A percentile compares a stretch with the other conserved stretches of the same genome.
phyloP scores from a whole-genome alignment of 1,140 invertebrate genomes.

The Mylabris phalerata region DNA sequence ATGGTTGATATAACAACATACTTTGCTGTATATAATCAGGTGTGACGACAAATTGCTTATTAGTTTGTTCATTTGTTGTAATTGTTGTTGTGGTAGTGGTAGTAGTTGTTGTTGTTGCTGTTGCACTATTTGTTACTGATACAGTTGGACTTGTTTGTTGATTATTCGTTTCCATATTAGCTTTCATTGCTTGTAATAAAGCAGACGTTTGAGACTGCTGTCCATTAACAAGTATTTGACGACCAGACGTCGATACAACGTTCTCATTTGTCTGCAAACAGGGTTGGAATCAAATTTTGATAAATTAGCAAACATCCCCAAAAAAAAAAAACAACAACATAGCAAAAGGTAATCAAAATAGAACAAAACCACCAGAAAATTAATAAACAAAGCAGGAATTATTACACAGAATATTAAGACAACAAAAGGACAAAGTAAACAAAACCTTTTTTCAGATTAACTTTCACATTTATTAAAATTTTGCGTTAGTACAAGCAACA shows the following conservation, averaged over 20 bases:
- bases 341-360: neutral
- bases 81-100: conserved; percentile 22
- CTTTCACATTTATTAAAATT: too few relatives aligned
- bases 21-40: conserved; percentile 85
- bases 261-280: conserved; percentile 21
- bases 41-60: conserved; percentile 75
- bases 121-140: conserved; percentile 6
- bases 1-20: conserved; percentile 50
- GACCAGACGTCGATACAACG: conserved; percentile 11
- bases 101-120: conserved; percentile 30
- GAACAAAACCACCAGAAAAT: conserved; percentile 1
- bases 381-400: neutral
- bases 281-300: neutral
- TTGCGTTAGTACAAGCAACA: neutral
- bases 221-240: conserved; percentile 39
- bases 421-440: neutral
- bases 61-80: conserved; percentile 36
- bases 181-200: conserved; percentile 37
- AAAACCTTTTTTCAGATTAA: too few relatives aligned
- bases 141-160: conserved; percentile 2
- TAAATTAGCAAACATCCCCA: neutral
- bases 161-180: conserved; percentile 26
- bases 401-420: neutral
- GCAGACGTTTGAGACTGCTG: conserved; percentile 36
- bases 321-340: neutral